Base-by-base conservation (phyloP, 2,113 vertebrate species). In the Pogona vitticeps region DNA sequence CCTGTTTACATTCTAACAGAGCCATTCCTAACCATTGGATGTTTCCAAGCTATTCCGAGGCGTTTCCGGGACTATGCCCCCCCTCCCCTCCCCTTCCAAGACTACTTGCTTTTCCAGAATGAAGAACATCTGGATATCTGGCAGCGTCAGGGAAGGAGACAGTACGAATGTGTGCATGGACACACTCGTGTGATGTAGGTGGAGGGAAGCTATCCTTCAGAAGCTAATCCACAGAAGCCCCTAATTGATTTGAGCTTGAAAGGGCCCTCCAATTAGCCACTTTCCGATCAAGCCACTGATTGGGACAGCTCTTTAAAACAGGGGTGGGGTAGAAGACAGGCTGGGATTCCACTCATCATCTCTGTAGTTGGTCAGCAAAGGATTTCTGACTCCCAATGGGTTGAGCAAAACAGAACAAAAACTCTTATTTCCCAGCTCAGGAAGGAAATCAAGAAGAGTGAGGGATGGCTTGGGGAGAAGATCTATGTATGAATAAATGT, bases 1-100 rank as follows among this genome's bases (percentile, higher is more conserved):
- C 67, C 20, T 1, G 38, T 91, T 91, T 82, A 90, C 83, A 82
- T 40, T 79, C 71, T 9, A 86, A 75, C 84, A 67, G 68, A 0
- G 36, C 56, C 83, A 75, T 76, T 59, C 85, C 46, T 20, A 8
- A 70, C 77, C 77, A 89, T 78, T 26, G 18, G 84, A 85, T 17
- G 12, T 71, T 63, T 56, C 81, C 38, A 92, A 80, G 76, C 40
- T 56, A 85, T 82, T 88, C 28, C 0, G 0, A 90, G 86, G 59
- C 14, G 80, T 26, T 79, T 71, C 65, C 18, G 33, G 28, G n/a
- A 84, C 80, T 76, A 70, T 42, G 21, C 76, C 76, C 56, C 84
- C 75, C 76, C 52, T 36, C 46, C 46, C 46, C 10, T 52, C 46
- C 46, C 10, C 10, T 38, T 72, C 72, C 26, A 31, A 10, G 46